Evolutionary conservation across 2,797 vertebrate genomes (phyloP), one percentile per base, ranked within the genome.

Genomic region (Mormyrops attenuatus): DNA sequence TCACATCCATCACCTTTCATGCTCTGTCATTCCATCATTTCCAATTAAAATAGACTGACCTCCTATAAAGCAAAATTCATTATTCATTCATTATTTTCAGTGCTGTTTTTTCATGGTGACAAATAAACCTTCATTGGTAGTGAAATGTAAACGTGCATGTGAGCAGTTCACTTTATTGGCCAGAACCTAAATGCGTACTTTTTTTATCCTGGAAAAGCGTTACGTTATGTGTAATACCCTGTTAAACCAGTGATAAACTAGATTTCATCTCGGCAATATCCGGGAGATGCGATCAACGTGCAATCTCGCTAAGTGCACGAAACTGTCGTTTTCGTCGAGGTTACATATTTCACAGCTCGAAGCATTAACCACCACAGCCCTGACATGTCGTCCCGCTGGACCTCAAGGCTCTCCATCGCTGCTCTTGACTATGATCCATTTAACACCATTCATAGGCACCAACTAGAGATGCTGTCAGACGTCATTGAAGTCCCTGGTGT

Each of bases 231-330:
- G 90, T 94, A 95, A 95, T 93, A 92, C 92, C 90, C 93, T 93
- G 91, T 95, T 95, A 95, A 80, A 94, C 93, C 92, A 93, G 92
- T 93, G 93, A 93, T 94, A 93, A 94, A 93, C 93, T 93, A 88
- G 92, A 95, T 94, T 93, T 95, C 84, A 92, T 93, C 94, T 94
- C 89, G 93, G 93, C 93, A 93, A 90, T 94, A 95, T 93, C 93
- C 92, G 90, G 92, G 89, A 94, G 92, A 95, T 94, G 92, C 94
- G 95, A 95, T 96, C 95, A 95, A 93, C 93, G 82, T 90, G 91
- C 94, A 95, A 95, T 96, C 95, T 80, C 95, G 93, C 94, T 95
- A 96, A 96, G 95, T 96, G 95, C 93, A 94, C 94, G 94, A 93
- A 95, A 96, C 94, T 94, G 94, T 94, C 87, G 86, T 94, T 95